Percentiles rank a stretch among this genome's conserved stretches.
Evolutionary conservation across 2,888 invertebrate species (phyloP).

Genomic region (Pelosia muscerda): DNA sequence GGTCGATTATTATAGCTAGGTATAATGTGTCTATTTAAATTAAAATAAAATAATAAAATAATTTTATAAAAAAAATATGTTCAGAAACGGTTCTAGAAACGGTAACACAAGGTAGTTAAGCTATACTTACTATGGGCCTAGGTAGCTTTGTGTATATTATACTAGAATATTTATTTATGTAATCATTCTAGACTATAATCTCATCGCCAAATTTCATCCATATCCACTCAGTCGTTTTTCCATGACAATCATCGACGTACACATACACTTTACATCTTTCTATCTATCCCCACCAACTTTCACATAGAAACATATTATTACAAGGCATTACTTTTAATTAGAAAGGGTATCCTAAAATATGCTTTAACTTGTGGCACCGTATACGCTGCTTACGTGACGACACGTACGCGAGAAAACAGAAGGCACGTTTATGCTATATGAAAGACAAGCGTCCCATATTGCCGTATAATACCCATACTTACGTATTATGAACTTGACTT

Average conservation of each 20-base stretch:
- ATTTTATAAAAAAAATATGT: too few relatives aligned
- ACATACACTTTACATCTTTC: not conserved
- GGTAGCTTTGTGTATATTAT: too few relatives aligned
- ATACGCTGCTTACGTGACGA: not conserved
- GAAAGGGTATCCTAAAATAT: constrained; percentile 5
- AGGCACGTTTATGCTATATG: not conserved
- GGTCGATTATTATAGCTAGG: too few relatives aligned
- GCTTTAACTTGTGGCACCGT: constrained; percentile 5
- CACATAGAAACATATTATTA: not conserved
- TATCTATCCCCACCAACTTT: not conserved
- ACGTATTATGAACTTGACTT: not conserved
- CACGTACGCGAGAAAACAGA: constrained; percentile 5
- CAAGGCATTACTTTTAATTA: not conserved
- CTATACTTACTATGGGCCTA: too few relatives aligned
- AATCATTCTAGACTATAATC: not conserved
- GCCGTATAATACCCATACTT: too few relatives aligned
- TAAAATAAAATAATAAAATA: too few relatives aligned
- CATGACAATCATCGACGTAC: too few relatives aligned
- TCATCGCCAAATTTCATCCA: not conserved
- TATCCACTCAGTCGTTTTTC: not conserved
- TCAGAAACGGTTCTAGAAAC: too few relatives aligned
- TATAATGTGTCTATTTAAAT: too few relatives aligned
- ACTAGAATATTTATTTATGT: too few relatives aligned
- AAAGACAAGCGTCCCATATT: not conserved
- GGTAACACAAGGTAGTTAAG: too few relatives aligned